Percentiles rank a stretch among this genome's conserved stretches.
Conservation (phyloP, 2,113 vertebrate species). For the Hipposideros armiger region DNA sequence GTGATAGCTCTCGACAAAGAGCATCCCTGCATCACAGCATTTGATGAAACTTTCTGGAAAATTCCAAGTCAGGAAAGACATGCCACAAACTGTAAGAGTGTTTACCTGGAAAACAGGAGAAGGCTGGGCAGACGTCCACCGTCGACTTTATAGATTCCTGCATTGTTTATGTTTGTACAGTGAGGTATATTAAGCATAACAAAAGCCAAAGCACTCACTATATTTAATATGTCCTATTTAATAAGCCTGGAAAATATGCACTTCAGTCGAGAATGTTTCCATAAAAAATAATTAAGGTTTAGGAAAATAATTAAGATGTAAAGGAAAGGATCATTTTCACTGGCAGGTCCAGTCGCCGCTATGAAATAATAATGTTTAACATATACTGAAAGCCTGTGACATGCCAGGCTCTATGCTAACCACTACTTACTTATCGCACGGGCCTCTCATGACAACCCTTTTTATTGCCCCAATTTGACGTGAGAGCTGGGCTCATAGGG, state of each 20-base stretch:
- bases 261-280: background rate
- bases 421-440: background rate
- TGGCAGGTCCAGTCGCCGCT: background rate
- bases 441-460: background rate
- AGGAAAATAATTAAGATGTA: background rate
- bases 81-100: too few relatives aligned
- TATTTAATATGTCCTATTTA: background rate
- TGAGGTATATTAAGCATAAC: background rate
- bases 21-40: background rate
- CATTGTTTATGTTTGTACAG: background rate
- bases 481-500: background rate
- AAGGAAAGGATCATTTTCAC: background rate
- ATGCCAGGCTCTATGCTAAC: background rate
- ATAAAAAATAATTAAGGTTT: slow-evolving; percentile 24
- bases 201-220: background rate
- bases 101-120: background rate
- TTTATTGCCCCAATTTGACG: background rate
- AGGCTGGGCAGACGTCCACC: background rate
- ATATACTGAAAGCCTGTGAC: background rate
- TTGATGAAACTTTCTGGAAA: background rate
- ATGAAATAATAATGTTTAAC: background rate
- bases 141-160: background rate
- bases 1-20: background rate
- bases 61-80: background rate
- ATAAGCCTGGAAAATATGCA: background rate